phyloP scores from a whole-genome alignment of 2,113 vertebrate species.

The Epinephelus cyanopodus region DNA sequence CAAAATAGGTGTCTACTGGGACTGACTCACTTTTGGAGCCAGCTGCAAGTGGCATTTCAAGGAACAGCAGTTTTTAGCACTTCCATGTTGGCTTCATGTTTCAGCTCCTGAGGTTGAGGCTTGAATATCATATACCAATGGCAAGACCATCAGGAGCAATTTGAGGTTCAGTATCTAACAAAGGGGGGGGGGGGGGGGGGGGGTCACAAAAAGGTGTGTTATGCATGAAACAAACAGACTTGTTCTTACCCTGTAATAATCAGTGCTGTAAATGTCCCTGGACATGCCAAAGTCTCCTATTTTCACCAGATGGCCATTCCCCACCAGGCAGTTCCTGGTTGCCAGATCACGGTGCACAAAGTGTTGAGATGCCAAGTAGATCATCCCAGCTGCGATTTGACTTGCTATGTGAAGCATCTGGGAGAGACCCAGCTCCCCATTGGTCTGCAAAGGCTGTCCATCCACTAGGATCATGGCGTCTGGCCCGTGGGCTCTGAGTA shows the following conservation, averaged over 20 bases:
- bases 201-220: too few species aligned
- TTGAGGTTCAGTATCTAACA: too few species aligned
- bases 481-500: slow-evolving; percentile 93
- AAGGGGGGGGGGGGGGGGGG: too few species aligned
- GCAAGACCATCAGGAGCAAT: too few species aligned
- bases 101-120: too few species aligned
- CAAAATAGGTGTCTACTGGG: too few species aligned
- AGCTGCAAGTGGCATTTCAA: too few species aligned
- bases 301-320: slow-evolving; percentile 95
- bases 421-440: slow-evolving; percentile 93
- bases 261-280: slow-evolving; percentile 98
- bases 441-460: slow-evolving; percentile 93
- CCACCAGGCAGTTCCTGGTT: slow-evolving; percentile 97
- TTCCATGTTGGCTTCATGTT: too few species aligned
- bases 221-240: background rate
- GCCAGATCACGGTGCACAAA: slow-evolving; percentile 98
- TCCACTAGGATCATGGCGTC: slow-evolving; percentile 98
- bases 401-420: slow-evolving; percentile 98
- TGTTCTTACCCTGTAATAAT: slow-evolving; percentile 96
- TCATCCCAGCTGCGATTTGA: slow-evolving; percentile 97
- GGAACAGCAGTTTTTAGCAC: too few species aligned
- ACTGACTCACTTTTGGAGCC: too few species aligned
- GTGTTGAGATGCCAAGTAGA: slow-evolving; percentile 97
- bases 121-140: too few species aligned
- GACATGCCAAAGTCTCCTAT: slow-evolving; percentile 99